A percentile compares a stretch with the other conserved stretches of the same genome.
These are phyloP conservation scores for Actinia equina DNA, from an alignment of 64 coral and sea anemone species.

Conservation along the genomic window DNA sequence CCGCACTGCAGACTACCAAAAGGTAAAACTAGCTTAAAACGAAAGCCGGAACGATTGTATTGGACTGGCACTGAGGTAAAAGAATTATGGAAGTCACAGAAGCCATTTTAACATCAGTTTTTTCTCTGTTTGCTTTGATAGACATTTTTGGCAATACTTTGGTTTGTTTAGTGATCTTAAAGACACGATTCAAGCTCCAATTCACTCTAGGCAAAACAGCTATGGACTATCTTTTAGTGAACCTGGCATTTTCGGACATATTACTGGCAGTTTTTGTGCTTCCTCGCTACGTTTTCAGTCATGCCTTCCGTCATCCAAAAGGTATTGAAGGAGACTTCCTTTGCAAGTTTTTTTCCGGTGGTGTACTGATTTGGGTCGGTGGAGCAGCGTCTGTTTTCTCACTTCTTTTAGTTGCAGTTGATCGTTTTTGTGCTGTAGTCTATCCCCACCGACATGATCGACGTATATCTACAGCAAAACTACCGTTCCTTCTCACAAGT, in stretches of 20 bases:
- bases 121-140: background rate
- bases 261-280: constrained; percentile 9
- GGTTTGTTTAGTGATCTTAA: constrained; percentile 29
- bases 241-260: constrained; percentile 35
- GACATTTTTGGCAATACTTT: constrained; percentile 42
- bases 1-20: too few relatives aligned
- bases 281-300: background rate
- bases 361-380: constrained; percentile 27
- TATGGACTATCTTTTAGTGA: constrained; percentile 37
- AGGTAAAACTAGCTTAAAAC: background rate
- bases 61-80: background rate
- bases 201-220: constrained; percentile 6
- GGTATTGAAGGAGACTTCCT: constrained; percentile 13
- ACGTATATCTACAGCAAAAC: background rate
- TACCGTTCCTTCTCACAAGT: background rate
- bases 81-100: background rate
- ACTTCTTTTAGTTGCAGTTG: constrained; percentile 41
- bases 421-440: constrained; percentile 42
- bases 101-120: background rate
- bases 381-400: constrained; percentile 42
- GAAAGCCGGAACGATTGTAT: background rate
- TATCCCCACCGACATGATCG: constrained; percentile 26
- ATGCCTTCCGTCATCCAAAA: background rate
- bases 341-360: constrained; percentile 35
- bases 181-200: constrained; percentile 10